Percentiles rank a stretch among this genome's conserved stretches.
Conservation (phyloP, 2,113 vertebrate genomes). For the Tetrax tetrax region DNA sequence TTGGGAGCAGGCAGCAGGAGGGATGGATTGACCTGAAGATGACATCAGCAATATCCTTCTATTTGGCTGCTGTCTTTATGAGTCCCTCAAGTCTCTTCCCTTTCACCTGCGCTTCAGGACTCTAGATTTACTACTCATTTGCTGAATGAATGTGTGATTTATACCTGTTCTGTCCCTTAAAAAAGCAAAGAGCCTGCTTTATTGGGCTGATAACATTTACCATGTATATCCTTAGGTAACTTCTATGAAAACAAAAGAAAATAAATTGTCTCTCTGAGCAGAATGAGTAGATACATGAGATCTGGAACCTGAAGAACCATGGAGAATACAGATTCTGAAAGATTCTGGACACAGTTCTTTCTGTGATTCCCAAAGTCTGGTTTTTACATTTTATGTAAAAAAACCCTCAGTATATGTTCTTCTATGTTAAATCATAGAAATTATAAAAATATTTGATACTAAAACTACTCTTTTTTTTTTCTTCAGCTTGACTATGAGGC, state of each 20-base stretch:
- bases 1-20: neutral
- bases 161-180: neutral
- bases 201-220: neutral
- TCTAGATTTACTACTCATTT: neutral
- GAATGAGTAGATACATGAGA: neutral
- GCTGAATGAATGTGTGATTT: neutral
- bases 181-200: neutral
- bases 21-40: no score
- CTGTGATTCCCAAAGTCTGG: neutral
- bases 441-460: neutral
- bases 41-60: neutral
- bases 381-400: neutral
- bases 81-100: neutral
- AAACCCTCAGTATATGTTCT: neutral
- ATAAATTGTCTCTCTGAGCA: neutral
- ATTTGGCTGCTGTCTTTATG: neutral
- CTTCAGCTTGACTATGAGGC: neutral
- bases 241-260: neutral
- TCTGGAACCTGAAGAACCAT: neutral
- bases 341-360: neutral
- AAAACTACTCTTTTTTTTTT: neutral
- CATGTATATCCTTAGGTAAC: neutral
- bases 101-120: neutral
- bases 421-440: neutral
- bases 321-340: neutral